These are phyloP conservation scores for Procavia capensis DNA, from an alignment of 2,113 vertebrate species.

Conservation along the genomic window DNA sequence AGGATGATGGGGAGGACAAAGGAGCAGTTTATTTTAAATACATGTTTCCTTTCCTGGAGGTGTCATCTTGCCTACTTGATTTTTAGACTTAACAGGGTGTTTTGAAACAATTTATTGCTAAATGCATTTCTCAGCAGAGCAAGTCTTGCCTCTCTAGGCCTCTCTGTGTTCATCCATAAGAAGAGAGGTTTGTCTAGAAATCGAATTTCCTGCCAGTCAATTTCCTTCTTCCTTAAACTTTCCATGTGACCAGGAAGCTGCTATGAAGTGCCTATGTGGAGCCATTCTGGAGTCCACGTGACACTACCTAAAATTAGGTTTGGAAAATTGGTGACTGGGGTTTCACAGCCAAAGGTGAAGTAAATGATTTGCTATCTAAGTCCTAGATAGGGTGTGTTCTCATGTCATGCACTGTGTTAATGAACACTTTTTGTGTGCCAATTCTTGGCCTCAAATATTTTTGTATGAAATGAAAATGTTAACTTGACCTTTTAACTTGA, in stretches of 20 bases:
- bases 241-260: background rate
- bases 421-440: background rate
- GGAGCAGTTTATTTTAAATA: conserved; percentile 28
- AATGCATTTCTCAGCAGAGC: background rate
- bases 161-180: background rate
- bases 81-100: background rate
- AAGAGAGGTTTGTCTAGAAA: background rate
- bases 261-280: background rate
- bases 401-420: background rate
- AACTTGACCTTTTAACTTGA: background rate
- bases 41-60: background rate
- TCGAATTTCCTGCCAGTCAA: background rate
- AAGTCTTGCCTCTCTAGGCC: background rate
- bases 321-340: background rate
- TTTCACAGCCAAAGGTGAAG: background rate
- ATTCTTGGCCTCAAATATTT: background rate
- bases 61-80: background rate
- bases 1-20: background rate
- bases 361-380: background rate
- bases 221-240: background rate
- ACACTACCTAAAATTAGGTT: background rate
- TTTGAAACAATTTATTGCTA: background rate
- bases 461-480: background rate
- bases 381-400: background rate
- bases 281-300: background rate